A percentile compares a stretch with the other conserved stretches of the same genome.
phyloP scores from a whole-genome alignment of 1,140 invertebrate genomes.

The Nasonia vitripennis region DNA sequence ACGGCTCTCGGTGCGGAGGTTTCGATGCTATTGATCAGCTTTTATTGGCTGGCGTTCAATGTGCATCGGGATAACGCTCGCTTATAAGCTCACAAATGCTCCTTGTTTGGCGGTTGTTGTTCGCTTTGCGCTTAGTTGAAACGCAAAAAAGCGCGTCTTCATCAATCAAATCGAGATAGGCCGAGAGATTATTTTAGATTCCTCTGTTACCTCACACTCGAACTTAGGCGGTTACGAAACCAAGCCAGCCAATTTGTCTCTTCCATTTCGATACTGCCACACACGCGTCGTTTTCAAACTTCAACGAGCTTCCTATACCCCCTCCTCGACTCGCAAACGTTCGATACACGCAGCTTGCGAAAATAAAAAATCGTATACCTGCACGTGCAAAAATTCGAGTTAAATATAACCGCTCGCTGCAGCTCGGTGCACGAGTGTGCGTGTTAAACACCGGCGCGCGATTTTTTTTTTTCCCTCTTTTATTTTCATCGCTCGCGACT shows the following conservation, averaged over 20 bases:
- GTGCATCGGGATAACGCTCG: no score
- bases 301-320: not conserved
- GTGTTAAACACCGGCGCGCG: no score
- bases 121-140: no score
- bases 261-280: no score
- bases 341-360: not conserved
- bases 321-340: not conserved
- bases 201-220: not conserved
- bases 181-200: not conserved
- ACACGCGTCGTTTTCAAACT: not conserved
- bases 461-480: not conserved
- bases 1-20: no score
- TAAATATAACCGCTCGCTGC: not conserved
- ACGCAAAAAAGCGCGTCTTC: not conserved
- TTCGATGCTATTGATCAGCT: no score
- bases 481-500: not conserved
- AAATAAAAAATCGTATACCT: not conserved
- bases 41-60: no score
- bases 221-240: not conserved
- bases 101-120: no score
- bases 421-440: not conserved
- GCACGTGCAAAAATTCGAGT: not conserved
- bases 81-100: no score
- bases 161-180: conserved; percentile 1
- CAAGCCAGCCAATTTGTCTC: not conserved